Percentiles rank a stretch among this genome's conserved stretches.
phyloP scores from a whole-genome alignment of 2,797 vertebrate species.

The Leptoclinus maculatus region DNA sequence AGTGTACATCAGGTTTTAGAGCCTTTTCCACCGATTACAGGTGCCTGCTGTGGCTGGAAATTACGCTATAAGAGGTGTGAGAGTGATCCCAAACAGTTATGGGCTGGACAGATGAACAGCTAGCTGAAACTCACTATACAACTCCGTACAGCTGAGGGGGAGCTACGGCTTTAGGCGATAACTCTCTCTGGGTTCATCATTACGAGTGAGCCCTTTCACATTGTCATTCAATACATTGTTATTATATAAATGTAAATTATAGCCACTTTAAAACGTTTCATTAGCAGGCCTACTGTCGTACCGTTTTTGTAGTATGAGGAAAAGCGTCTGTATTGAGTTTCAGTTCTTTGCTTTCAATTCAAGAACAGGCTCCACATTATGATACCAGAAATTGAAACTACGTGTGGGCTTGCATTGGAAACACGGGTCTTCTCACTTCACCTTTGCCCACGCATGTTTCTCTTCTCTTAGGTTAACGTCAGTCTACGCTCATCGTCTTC shows the following conservation, averaged over 20 bases:
- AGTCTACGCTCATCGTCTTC: neutral
- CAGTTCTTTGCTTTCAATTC: neutral
- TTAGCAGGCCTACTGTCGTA: neutral
- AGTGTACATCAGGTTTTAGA: neutral
- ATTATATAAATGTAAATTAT: too few species aligned
- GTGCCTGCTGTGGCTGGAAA: neutral
- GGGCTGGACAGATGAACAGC: neutral
- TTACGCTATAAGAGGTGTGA: neutral
- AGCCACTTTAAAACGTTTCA: neutral
- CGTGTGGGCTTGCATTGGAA: neutral
- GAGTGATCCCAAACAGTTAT: neutral
- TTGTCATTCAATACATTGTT: neutral
- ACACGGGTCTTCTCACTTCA: conserved; percentile 1
- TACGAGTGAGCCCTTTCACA: too few species aligned
- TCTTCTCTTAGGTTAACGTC: neutral
- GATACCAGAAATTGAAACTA: neutral
- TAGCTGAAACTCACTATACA: neutral
- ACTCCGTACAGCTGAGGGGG: neutral
- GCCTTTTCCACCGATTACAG: neutral
- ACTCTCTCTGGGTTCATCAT: neutral
- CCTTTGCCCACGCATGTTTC: neutral
- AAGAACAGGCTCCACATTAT: neutral
- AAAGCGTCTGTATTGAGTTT: neutral
- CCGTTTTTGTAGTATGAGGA: neutral
- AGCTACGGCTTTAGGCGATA: neutral